Base-by-base conservation (phyloP, 2,797 vertebrate genomes). In the Moxostoma hubbsi region DNA sequence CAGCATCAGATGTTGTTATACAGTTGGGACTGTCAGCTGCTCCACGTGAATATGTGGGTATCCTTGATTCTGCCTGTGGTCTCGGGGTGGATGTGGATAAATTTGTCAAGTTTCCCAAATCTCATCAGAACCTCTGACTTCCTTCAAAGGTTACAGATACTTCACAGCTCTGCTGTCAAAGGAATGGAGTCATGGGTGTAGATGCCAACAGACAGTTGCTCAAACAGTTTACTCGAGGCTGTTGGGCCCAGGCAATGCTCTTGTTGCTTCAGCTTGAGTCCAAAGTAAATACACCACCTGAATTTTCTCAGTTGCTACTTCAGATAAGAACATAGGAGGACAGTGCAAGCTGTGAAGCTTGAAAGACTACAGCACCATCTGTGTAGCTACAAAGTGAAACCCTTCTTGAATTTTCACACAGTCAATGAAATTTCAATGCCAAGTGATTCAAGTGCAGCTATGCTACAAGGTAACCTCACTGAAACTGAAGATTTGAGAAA, bases 51-150 rank as follows among this genome's bases (percentile, higher is more conserved):
- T 12, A 68, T 53, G 66, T 68, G 3, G 50, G 51, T 4, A 9
- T 51, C 24, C 16, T 68, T 6, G 66, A 68, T 24, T 53, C 66
- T 50, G 49, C 49, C 7, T 68, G 18, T 68, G 66, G 66, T 16
- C 64, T 66, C 9, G 54, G 8, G 54, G 54, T 8, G 7, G 54
- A 57, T 57, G 54, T 13, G 54, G 54, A 57, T 57, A 15, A 57
- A 57, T 57, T 16, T 2, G 13, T 13, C 7, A 54, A 54, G 4
- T 54, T 54, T 6, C 11, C n/a, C 53, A 54, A n/a, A 12, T 13
- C 13, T n/a, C n/a, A 54, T 54, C 53, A 54, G 53, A 51, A 7
- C 24, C 5, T 45, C n/a, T 46, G 13, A 43, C 5, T 43, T 66
- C 15, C 12, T 66, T 6, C 12, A 65, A 53, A 65, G n/a, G 11